Evolutionary conservation across 2,888 invertebrate species (phyloP).

Genomic region (Pachliopta kotzebuea): DNA sequence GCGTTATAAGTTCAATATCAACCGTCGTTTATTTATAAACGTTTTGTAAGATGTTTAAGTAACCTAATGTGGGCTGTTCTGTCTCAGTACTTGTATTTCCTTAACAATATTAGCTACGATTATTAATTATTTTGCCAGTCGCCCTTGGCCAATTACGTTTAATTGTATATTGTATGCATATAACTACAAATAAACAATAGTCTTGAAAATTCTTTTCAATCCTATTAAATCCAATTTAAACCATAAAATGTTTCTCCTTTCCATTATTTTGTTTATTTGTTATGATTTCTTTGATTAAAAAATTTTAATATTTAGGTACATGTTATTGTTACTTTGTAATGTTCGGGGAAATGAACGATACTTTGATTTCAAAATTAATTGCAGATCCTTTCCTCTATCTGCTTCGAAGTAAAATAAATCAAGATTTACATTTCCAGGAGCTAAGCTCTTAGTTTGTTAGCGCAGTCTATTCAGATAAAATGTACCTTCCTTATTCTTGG

Average conservation of each 20-base stretch:
- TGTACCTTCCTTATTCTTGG: background rate
- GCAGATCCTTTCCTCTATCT: background rate
- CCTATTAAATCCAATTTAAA: background rate
- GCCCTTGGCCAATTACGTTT: conserved; percentile 2
- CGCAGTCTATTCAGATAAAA: background rate
- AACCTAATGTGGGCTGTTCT: background rate
- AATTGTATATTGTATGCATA: no score
- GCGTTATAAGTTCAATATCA: background rate
- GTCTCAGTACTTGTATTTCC: background rate
- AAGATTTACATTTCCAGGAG: conserved; percentile 6
- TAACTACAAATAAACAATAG: no score
- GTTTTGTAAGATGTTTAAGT: background rate
- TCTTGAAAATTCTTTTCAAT: no score
- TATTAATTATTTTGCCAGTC: background rate
- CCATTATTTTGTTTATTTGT: no score
- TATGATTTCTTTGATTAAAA: no score
- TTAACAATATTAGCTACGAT: background rate
- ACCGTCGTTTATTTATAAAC: background rate
- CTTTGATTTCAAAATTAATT: conserved; percentile 14
- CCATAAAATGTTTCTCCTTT: no score
- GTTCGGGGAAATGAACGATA: background rate
- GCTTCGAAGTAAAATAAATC: background rate
- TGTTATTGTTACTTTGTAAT: no score
- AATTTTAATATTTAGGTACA: no score
- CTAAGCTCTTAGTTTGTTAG: background rate